These are phyloP conservation scores for Cheilosia vulpina DNA, from an alignment of 2,888 invertebrate species.

Conservation along the genomic window DNA sequence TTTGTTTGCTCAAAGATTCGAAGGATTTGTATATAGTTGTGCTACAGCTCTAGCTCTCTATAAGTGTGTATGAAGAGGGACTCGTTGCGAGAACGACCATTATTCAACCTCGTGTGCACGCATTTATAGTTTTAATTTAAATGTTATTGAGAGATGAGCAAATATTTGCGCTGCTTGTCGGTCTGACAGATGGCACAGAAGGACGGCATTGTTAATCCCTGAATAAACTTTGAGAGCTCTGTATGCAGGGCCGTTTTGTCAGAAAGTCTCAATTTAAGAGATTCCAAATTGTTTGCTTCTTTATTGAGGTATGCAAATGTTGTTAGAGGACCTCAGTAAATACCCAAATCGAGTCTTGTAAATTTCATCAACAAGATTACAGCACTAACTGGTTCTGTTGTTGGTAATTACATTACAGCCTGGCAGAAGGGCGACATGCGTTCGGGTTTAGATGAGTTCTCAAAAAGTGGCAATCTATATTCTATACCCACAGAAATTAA, in stretches of 20 bases:
- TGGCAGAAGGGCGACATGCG: too few species aligned
- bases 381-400: too few species aligned
- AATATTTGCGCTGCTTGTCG: conserved; percentile 19
- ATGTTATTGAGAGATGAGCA: conserved; percentile 16
- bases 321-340: conserved; percentile 3
- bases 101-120: conserved; percentile 5
- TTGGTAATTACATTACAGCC: too few species aligned
- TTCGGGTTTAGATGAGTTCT: too few species aligned
- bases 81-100: background rate
- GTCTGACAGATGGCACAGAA: background rate
- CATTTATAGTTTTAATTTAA: conserved; percentile 25
- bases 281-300: background rate
- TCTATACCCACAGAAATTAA: too few species aligned
- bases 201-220: conserved; percentile 8
- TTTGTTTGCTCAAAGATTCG: background rate
- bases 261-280: conserved; percentile 11
- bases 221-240: background rate
- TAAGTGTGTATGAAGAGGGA: background rate
- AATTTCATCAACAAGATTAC: conserved; percentile 3
- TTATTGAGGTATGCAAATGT: conserved; percentile 10
- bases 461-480: too few species aligned
- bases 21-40: background rate
- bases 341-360: conserved; percentile 9
- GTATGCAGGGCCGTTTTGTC: background rate
- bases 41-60: background rate